Conservation (phyloP, 1,140 invertebrate species). For the Prorops nasuta region DNA sequence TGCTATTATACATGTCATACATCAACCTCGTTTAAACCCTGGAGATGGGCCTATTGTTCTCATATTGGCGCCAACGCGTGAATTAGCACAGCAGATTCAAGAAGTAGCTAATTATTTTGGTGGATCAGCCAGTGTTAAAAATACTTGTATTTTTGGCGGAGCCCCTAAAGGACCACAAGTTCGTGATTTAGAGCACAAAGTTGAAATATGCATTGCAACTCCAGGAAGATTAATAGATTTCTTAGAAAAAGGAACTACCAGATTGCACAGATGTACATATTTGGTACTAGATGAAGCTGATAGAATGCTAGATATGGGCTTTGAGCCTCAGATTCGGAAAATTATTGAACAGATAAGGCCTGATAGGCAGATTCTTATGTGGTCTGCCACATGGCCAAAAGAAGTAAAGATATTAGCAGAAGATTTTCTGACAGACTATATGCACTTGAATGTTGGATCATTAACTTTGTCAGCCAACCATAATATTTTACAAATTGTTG, state of each 20-base stretch:
- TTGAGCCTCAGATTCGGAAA: slow-evolving; percentile 98
- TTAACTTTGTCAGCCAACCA: slow-evolving; percentile 94
- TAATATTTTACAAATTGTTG: slow-evolving; percentile 95
- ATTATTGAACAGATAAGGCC: slow-evolving; percentile 95
- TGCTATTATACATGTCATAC: slow-evolving; percentile 91
- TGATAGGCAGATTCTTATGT: slow-evolving; percentile 96
- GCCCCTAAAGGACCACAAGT: slow-evolving; percentile 90
- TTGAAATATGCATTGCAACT: slow-evolving; percentile 92
- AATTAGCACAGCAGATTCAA: slow-evolving; percentile 96
- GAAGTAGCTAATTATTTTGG: slow-evolving; percentile 92
- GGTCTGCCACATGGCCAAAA: slow-evolving; percentile 98
- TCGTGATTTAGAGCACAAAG: slow-evolving; percentile 83
- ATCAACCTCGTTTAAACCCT: slow-evolving; percentile 75
- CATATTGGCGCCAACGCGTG: slow-evolving; percentile 91
- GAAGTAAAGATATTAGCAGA: slow-evolving; percentile 91
- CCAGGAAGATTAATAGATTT: slow-evolving; percentile 97
- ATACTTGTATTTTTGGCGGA: slow-evolving; percentile 95
- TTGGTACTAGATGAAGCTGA: slow-evolving; percentile 98
- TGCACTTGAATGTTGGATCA: slow-evolving; percentile 95
- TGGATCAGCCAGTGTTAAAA: slow-evolving; percentile 76
- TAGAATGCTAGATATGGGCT: slow-evolving; percentile 99
- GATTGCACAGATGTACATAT: slow-evolving; percentile 87
- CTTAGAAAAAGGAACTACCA: slow-evolving; percentile 86
- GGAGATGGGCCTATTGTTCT: slow-evolving; percentile 91
- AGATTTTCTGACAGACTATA: slow-evolving; percentile 88